These are phyloP conservation scores for Drosophila mercatorum DNA, from an alignment of 2,888 invertebrate genomes.

Conservation along the genomic window DNA sequence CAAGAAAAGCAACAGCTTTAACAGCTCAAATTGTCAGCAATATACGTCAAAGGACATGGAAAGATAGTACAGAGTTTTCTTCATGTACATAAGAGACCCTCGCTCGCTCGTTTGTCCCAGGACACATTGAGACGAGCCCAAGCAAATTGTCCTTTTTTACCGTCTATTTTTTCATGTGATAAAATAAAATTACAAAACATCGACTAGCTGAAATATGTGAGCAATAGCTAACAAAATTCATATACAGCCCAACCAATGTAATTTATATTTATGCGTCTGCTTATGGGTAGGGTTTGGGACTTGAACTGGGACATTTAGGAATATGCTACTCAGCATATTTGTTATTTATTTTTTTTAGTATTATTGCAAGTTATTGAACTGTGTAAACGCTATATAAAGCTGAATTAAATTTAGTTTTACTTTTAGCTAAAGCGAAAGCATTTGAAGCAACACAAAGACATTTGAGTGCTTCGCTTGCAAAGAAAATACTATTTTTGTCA, in stretches of 20 bases:
- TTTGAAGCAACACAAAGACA: neutral
- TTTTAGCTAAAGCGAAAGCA: neutral
- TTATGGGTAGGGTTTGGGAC: slow-evolving; percentile 2
- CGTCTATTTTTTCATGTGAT: slow-evolving; percentile 39
- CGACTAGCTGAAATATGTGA: slow-evolving; percentile 46
- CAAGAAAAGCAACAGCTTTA: slow-evolving; percentile 13
- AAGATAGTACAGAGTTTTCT: slow-evolving; percentile 55
- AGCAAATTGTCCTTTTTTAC: slow-evolving; percentile 14
- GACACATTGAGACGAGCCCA: slow-evolving; percentile 16
- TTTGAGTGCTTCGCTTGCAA: neutral
- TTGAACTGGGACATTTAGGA: neutral
- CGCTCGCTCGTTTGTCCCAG: slow-evolving; percentile 26
- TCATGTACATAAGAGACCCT: slow-evolving; percentile 41
- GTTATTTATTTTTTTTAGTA: neutral
- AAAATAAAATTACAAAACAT: slow-evolving; percentile 66
- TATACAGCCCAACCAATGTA: slow-evolving; percentile 26
- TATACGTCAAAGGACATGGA: slow-evolving; percentile 9
- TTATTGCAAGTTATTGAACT: slow-evolving; percentile 11
- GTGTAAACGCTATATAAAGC: neutral
- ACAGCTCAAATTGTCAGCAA: slow-evolving; percentile 16
- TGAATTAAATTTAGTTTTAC: neutral
- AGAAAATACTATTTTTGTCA: neutral
- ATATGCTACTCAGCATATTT: slow-evolving; percentile 31
- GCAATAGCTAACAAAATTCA: slow-evolving; percentile 18
- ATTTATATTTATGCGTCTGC: slow-evolving; percentile 49